Base-by-base conservation (phyloP, 30 jellyfish, hydroid and myxozoan genomes). In the Clytia hemisphaerica region DNA sequence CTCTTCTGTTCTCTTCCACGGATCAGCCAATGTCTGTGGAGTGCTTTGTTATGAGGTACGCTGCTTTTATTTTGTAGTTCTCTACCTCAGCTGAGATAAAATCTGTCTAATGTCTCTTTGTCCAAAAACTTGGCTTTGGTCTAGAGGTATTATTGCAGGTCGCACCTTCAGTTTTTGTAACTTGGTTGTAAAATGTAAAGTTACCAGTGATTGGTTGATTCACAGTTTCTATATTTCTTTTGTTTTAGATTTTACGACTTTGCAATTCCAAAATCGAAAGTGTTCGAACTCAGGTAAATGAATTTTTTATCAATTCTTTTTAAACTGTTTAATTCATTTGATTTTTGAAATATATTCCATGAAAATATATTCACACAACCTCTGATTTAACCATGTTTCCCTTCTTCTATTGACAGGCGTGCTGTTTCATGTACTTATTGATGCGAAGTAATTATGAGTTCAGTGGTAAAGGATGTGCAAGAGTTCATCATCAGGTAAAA, bases 381-480 rank as follows among this genome's bases (percentile, higher is more conserved):
- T 12, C 12, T 42, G 53, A 12, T 42, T n/a, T n/a, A n/a, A n/a
- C n/a, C n/a, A n/a, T 70, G 37, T 27, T 25, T 72, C 33, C 6
- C 0, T 26, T 74, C 40, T 15, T 33, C 24, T 26, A 16, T n/a
- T n/a, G n/a, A 2, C 37, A 88, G 97, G 97, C 97, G 19, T 88
- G 97, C 74, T 88, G 97, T 54, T 88, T 88, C 85, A 88, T 88
- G 97, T 88, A 80, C 66, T 66, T 88, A 29, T 49, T 88, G 37
- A 88, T 88, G 97, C 53, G 97, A 45, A 63, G 94, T 54, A 88
- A 88, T 68, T 88, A 63, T 72, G 97, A 88, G 42, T 88, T 35
- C 91, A 81, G 97, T 61, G 97, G 97, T 9, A 81, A 83, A 48
- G 97, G 97, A 5, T 88, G 97, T 51, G 93, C 81, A 19, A 59